These are phyloP conservation scores for Chelonus insularis DNA, from an alignment of 1,140 invertebrate species.

Conservation along the genomic window DNA sequence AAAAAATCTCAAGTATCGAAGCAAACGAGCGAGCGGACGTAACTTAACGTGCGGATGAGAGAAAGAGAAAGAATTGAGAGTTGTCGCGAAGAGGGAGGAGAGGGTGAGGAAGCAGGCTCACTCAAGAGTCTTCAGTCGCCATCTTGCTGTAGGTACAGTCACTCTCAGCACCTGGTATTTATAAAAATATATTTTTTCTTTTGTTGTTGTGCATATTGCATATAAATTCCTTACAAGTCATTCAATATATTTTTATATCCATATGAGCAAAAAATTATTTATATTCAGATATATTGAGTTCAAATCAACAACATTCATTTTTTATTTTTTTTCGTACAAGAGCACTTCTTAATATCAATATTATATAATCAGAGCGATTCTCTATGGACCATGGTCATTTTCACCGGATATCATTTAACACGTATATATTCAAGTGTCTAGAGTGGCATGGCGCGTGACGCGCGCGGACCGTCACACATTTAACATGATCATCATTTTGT, in stretches of 20 bases:
- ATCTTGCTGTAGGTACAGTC: constrained; percentile 51
- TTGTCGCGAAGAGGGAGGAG: constrained; percentile 16
- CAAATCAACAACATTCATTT: no score
- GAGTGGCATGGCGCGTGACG: constrained; percentile 59
- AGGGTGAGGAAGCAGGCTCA: constrained; percentile 45
- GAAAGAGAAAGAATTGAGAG: constrained; percentile 24
- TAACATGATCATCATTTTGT: constrained; percentile 56
- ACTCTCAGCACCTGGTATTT: constrained; percentile 35
- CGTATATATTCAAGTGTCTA: constrained; percentile 52
- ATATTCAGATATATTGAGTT: no score
- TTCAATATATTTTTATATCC: no score
- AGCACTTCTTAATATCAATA: not conserved
- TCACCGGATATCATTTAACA: constrained; percentile 58
- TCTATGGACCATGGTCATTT: constrained; percentile 39
- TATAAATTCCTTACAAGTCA: no score
- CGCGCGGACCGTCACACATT: constrained; percentile 52
- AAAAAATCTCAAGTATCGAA: constrained; percentile 39
- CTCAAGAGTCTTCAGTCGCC: constrained; percentile 44
- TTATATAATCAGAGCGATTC: constrained; percentile 14
- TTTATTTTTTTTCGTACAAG: not conserved
- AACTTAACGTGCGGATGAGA: constrained; percentile 20
- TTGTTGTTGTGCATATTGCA: not conserved
- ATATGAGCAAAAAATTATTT: no score
- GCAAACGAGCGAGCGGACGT: constrained; percentile 32
- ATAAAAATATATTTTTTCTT: constrained; percentile 16